Evolutionary conservation across 2,797 vertebrate genomes (phyloP).

Genomic region (Propithecus deckenii): DNA sequence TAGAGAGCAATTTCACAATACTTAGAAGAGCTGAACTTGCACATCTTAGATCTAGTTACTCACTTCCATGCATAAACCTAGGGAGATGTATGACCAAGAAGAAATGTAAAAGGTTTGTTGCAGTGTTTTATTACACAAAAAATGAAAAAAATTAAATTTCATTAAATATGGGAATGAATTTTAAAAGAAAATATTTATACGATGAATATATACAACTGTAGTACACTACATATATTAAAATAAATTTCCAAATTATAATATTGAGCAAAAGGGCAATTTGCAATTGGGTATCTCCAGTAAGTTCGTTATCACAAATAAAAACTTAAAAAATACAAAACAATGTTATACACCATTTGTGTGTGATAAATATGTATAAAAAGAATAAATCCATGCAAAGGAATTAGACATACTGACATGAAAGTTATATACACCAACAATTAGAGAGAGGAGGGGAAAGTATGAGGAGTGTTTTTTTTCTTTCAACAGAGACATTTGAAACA

Average conservation of each 20-base stretch:
- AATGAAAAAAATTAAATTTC: background rate
- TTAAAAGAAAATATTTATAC: background rate
- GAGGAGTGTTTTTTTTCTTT: background rate
- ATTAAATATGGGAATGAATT: background rate
- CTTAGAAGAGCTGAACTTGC: background rate
- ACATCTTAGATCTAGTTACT: background rate
- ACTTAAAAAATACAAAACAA: background rate
- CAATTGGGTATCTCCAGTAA: background rate
- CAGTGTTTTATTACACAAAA: background rate
- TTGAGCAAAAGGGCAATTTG: background rate
- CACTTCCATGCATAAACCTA: background rate
- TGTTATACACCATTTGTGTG: background rate
- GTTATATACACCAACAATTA: background rate
- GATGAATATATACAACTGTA: background rate
- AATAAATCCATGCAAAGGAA: background rate
- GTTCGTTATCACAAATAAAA: conserved; percentile 3
- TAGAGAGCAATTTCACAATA: background rate
- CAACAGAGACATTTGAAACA: background rate
- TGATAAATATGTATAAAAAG: background rate
- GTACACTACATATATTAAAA: background rate
- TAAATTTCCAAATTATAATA: conserved; percentile 13
- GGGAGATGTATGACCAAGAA: background rate
- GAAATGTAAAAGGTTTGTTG: background rate
- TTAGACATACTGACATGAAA: background rate
- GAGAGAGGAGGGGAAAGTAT: background rate